Base-by-base conservation (phyloP, 2,113 vertebrate species). In the Athene noctua region DNA sequence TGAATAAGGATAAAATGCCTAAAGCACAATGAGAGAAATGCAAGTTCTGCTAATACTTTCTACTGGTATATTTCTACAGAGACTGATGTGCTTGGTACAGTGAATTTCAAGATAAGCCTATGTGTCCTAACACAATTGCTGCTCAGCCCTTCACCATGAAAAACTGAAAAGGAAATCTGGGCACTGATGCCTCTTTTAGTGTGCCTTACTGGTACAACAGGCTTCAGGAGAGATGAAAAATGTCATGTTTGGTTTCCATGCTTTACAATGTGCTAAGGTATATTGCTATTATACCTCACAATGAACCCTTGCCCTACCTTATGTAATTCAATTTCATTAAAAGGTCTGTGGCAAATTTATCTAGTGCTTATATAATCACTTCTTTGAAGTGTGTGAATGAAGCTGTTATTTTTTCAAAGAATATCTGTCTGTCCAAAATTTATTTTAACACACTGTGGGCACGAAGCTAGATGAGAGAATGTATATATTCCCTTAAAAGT, bases 401-500 rank as follows among this genome's bases (percentile, higher is more conserved):
- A 96, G 92, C 82, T 90, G 92, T 95, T 97, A 87, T 88, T 91
- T 97, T 96, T 96, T 96, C 86, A 97, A 96, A 98, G 95, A 86
- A 80, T 86, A 96, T 94, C 92, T 96, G 78, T 96, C 97, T 96
- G 81, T 88, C 88, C 87, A 91, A 95, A 96, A 97, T 96, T 96
- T 95, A 95, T 97, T 98, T 97, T 97, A 97, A 98, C 78, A 96
- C 42, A 92, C 94, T 96, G 94, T 94, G 96, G 95, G 87, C 89
- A 95, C 9, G 46, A 97, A 96, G 73, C 92, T 96, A 95, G 96
- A 97, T 97, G 97, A 86, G 94, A 97, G 95, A 97, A 92, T 97
- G 97, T 97, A 94, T 96, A 97, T 95, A 92, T 94, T 98, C 92
- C 59, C 93, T 94, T 97, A 96, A 97, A 98, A 98, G 97, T 98